Evolutionary conservation across 2,888 invertebrate genomes (phyloP).

Genomic region (Caenorhabditis plicata): DNA sequence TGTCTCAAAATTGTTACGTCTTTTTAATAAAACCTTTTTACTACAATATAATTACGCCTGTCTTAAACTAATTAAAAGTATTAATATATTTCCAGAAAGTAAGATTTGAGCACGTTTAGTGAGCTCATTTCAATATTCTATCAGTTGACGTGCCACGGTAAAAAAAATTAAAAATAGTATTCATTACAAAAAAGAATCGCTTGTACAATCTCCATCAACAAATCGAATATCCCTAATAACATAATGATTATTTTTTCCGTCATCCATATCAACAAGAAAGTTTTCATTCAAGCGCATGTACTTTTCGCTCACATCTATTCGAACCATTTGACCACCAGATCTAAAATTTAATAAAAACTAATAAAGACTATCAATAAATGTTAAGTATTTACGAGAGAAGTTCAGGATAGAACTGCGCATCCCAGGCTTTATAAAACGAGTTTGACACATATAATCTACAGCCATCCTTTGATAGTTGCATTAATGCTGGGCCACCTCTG

Average conservation of each 20-base stretch:
- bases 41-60: no score
- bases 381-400: slow-evolving; percentile 72
- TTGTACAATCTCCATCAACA: slow-evolving; percentile 69
- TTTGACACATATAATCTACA: slow-evolving; percentile 82
- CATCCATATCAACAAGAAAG: slow-evolving; percentile 32
- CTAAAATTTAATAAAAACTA: slow-evolving; percentile 52
- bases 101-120: no score
- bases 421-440: slow-evolving; percentile 88
- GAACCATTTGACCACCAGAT: slow-evolving; percentile 71
- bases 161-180: not conserved
- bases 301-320: slow-evolving; percentile 19
- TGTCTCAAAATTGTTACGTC: no score
- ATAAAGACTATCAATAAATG: not conserved
- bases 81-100: no score
- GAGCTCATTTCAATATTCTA: no score
- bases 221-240: slow-evolving; percentile 89
- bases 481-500: slow-evolving; percentile 87
- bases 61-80: no score
- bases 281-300: slow-evolving; percentile 24
- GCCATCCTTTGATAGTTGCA: slow-evolving; percentile 92
- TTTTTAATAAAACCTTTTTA: no score
- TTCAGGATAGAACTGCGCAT: slow-evolving; percentile 86
- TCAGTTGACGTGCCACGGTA: no score
- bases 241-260: slow-evolving; percentile 76
- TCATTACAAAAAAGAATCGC: slow-evolving; percentile 64